Base-by-base conservation (phyloP, 1,140 invertebrate genomes). In the Meloidogyne chitwoodi region DNA sequence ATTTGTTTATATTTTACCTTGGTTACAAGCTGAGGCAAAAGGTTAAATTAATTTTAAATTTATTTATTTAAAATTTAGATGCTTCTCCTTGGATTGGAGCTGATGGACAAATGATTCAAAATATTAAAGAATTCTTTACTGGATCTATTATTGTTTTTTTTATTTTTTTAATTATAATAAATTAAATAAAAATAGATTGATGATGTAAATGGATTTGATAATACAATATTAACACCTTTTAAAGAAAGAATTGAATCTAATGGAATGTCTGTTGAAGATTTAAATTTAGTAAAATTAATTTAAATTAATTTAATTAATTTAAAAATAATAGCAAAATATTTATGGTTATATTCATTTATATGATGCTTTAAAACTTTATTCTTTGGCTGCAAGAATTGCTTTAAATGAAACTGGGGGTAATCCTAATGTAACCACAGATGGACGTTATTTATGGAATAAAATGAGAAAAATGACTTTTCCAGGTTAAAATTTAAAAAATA, bases 321-420 rank as follows among this genome's bases (percentile, higher is more conserved):
- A 27, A 19, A 77, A 11, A 8, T 79, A 79, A 27, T 29, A 83
- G 81, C 68, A 69, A 69, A 84, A 85, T 66, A 77, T 84, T 31
- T 84, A 84, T 73, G 83, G 83, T 27, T 84, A 84, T 67, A 76
- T 83, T 26, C 83, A 85, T 74, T 66, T 85, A 14, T 84, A 85
- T 69, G 82, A 85, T 61, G 82, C 83, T 8, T 69, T 84, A 29
- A 85, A 85, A 74, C 68, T 85, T 26, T 84, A 84, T 68, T 81
- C 78, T 16, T 26, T 84, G 14, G 83, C 83, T 29, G 81, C 83
- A 11, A 72, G 83, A 29, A 68, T 27, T n/a, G 75, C 79, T 27
- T 74, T 84, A 27, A 84, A 83, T 68, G 83, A 84, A 48, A 85
- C 81, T 26, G 62, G 62, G 19, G 76, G 81, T 31, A 80, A 85